Base-by-base conservation (phyloP, 2,888 invertebrate genomes). In the Emmelina monodactyla region DNA sequence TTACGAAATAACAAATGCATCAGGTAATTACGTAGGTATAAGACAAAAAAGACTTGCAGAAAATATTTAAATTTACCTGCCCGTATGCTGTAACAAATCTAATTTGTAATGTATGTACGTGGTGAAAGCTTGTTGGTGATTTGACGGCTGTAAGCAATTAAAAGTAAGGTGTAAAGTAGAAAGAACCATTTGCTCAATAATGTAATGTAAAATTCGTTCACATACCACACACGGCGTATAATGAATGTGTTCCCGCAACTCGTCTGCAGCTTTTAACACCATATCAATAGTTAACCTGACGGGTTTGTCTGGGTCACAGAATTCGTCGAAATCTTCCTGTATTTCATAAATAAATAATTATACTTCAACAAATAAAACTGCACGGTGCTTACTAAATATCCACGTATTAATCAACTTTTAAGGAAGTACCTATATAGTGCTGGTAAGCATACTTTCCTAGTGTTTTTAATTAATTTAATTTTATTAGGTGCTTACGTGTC, bases 101-200 rank as follows among this genome's bases (percentile, higher is more conserved):
- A 61, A 42, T 43, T 69, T 70, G 47, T 62, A 68, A 39, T 51
- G 52, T 12, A 69, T 40, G 16, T 51, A 39, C 33, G 60, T 62
- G 13, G 51, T 52, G 36, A 68, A 66, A 0, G 62, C 55, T 28
- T 31, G 10, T n/a, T 31, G 31, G 11, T n/a, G 16, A 16, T 31
- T 15, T 1, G 31, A 31, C 5, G 12, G 12, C 29, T 29, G 29
- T 4, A 29, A 29, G 12, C 5, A 14, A 14, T 7, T 13, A 11
- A 7, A 14, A 5, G 13, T 29, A 29, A 9, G 6, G 3, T 5
- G 3, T 13, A 29, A 13, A n/a, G 4, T 7, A 25, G 9, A n/a
- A 25, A 9, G 25, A 7, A 25, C n/a, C 3, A 4, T 25, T 25
- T 25, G n/a, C 3, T 3, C 25, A 25, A 25, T n/a, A 19, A 19